Conservation (phyloP, 1,140 invertebrate species). For the Hyposmocoma kahamanoa region DNA sequence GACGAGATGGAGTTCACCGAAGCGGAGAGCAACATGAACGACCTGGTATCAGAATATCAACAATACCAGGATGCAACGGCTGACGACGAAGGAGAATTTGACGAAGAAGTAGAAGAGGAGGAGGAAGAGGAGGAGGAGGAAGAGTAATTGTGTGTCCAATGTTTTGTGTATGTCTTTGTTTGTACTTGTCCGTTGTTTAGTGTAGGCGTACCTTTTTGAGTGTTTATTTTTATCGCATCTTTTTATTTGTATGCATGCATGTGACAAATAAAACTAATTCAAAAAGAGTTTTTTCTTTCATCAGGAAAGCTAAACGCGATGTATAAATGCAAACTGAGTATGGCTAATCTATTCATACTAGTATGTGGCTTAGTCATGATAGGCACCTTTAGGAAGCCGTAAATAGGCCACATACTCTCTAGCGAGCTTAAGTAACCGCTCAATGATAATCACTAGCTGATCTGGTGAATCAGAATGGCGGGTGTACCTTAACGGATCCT, state of each 20-base stretch:
- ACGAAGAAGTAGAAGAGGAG: slow-evolving; percentile 76
- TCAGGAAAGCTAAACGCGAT: too few relatives aligned
- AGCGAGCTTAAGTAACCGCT: too few relatives aligned
- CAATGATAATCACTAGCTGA: too few relatives aligned
- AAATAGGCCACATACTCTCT: too few relatives aligned
- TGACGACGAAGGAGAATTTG: slow-evolving; percentile 75
- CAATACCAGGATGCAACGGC: slow-evolving; percentile 88
- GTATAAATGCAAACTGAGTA: too few relatives aligned
- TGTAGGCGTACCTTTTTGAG: slow-evolving; percentile 20
- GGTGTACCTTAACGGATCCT: too few relatives aligned
- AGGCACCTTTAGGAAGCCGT: too few relatives aligned
- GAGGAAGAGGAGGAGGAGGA: slow-evolving; percentile 20
- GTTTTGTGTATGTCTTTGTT: slow-evolving; percentile 11
- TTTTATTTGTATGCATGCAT: slow-evolving; percentile 6
- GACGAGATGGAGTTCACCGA: slow-evolving; percentile 91
- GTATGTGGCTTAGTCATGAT: too few relatives aligned
- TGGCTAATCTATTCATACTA: too few relatives aligned
- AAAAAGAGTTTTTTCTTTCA: too few relatives aligned
- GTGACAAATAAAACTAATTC: slow-evolving; percentile 1
- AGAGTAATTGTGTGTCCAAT: slow-evolving; percentile 17
- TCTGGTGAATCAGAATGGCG: too few relatives aligned
- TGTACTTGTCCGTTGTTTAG: slow-evolving; percentile 22
- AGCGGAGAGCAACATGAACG: slow-evolving; percentile 85
- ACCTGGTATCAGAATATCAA: slow-evolving; percentile 90
- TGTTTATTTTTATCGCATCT: slow-evolving; percentile 14